These are phyloP conservation scores for Gambusia yucatana DNA, from an alignment of 2,797 vertebrate species.

Conservation along the genomic window DNA sequence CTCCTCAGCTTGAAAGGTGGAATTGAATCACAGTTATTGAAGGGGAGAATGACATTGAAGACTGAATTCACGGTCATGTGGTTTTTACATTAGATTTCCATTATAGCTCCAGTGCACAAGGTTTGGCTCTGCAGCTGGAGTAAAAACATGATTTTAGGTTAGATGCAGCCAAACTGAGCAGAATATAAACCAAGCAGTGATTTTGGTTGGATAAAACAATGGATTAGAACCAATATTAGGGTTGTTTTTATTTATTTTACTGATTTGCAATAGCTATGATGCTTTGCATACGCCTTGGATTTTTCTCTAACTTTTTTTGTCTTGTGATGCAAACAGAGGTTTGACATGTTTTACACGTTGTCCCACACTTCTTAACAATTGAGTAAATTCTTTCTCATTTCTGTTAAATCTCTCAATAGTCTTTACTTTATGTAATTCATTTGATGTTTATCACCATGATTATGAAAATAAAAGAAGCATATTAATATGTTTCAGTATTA, in stretches of 20 bases:
- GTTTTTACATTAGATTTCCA: constrained; percentile 73
- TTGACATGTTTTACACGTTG: neutral
- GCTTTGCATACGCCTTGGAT: neutral
- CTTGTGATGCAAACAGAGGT: neutral
- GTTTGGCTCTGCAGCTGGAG: constrained; percentile 28
- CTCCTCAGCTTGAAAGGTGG: constrained; percentile 55
- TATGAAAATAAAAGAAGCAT: neutral
- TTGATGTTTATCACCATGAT: neutral
- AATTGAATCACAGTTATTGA: constrained; percentile 70
- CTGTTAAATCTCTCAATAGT: neutral
- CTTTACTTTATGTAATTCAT: neutral
- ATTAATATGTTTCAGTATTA: neutral
- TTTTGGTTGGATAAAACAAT: neutral
- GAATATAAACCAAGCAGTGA: constrained; percentile 6
- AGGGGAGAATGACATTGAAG: constrained; percentile 72
- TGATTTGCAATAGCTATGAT: neutral
- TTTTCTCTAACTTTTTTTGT: neutral
- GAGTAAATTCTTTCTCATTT: neutral
- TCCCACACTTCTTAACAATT: neutral
- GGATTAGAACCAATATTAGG: neutral
- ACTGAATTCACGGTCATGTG: constrained; percentile 72
- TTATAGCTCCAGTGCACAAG: constrained; percentile 42
- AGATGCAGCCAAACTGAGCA: constrained; percentile 34
- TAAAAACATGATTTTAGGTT: constrained; percentile 43
- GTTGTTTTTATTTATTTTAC: neutral